A percentile compares a stretch with the other conserved stretches of the same genome.
These are phyloP conservation scores for Desmophyllum pertusum DNA, from an alignment of 92 coral and sea anemone species.

Conservation along the genomic window DNA sequence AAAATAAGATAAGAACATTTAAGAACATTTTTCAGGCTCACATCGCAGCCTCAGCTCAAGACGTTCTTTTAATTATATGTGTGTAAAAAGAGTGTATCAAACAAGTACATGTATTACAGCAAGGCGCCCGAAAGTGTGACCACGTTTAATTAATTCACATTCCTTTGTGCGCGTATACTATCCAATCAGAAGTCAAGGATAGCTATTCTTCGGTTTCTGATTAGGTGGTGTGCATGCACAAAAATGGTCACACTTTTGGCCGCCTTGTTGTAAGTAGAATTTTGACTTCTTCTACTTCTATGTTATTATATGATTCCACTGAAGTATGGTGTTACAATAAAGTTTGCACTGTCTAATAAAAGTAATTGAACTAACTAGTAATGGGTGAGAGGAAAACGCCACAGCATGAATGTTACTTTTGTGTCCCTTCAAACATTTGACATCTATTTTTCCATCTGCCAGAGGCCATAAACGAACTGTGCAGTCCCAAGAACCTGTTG, in stretches of 20 bases:
- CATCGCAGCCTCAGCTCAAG: not conserved
- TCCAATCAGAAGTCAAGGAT: too few species aligned
- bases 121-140: too few species aligned
- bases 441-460: slow-evolving; percentile 51
- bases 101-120: too few species aligned
- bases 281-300: not conserved
- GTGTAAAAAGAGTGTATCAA: too few species aligned
- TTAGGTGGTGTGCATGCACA: too few species aligned
- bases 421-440: slow-evolving; percentile 80
- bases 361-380: slow-evolving; percentile 70
- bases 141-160: too few species aligned
- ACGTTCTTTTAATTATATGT: not conserved
- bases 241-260: too few species aligned
- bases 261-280: too few species aligned
- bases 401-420: slow-evolving; percentile 91
- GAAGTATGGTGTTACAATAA: too few species aligned
- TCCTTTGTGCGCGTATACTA: too few species aligned
- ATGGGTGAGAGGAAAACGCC: slow-evolving; percentile 67
- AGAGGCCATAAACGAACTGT: slow-evolving; percentile 89
- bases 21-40: not conserved
- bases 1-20: too few species aligned
- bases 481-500: slow-evolving; percentile 98
- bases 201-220: too few species aligned
- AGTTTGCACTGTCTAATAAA: not conserved
- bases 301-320: not conserved